Conservation (phyloP, 2,888 invertebrate genomes). For the Eumerus sabulonum region DNA sequence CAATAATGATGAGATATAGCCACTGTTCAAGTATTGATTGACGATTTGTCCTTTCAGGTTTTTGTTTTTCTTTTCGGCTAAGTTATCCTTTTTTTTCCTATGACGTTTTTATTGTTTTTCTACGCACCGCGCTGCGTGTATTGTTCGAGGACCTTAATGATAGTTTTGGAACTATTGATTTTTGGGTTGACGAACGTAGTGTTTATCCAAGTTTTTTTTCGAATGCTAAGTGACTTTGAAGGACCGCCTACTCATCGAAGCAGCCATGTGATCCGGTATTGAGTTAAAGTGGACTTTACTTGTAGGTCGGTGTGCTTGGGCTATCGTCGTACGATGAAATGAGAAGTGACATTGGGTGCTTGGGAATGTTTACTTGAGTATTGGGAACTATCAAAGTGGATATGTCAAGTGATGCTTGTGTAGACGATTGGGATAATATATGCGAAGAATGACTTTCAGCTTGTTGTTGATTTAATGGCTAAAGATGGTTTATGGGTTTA, state of each 20-base stretch:
- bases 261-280: conserved; percentile 42
- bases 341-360: conserved; percentile 37
- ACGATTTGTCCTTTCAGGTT: conserved; percentile 24
- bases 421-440: not conserved
- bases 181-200: conserved; percentile 27
- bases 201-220: conserved; percentile 32
- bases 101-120: conserved; percentile 60
- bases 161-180: conserved; percentile 63
- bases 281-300: conserved; percentile 47
- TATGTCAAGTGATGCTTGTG: conserved; percentile 41
- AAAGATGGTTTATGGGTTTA: not conserved
- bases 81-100: conserved; percentile 23
- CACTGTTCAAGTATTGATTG: conserved; percentile 48
- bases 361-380: conserved; percentile 52
- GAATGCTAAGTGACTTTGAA: conserved; percentile 52
- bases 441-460: conserved; percentile 8
- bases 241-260: conserved; percentile 36
- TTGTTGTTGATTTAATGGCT: conserved; percentile 27
- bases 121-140: conserved; percentile 35
- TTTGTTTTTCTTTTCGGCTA: no score
- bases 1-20: conserved; percentile 50
- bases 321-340: no score
- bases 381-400: conserved; percentile 36
- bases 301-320: conserved; percentile 6
- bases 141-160: conserved; percentile 37